Evolutionary conservation across 2,888 invertebrate genomes (phyloP), one percentile per base, ranked within the genome.

Genomic region (Neria commutata): DNA sequence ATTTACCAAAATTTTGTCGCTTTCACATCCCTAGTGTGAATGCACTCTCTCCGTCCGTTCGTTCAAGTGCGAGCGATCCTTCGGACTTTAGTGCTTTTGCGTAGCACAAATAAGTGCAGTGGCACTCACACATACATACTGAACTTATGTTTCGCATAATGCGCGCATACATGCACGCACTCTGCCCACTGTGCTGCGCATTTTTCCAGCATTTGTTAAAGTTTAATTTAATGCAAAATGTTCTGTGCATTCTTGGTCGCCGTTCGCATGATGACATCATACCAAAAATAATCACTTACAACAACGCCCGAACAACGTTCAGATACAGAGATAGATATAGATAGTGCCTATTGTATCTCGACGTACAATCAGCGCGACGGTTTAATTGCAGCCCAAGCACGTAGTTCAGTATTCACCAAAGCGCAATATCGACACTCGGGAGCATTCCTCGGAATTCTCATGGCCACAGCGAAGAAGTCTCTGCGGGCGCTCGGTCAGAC

Each of bases 261-360:
- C n/a, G n/a, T n/a, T n/a, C n/a, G n/a, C n/a, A n/a, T n/a, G n/a
- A 55, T 60, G 59, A 60, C 59, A 55, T 60, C 59, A 60, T 60
- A n/a, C n/a, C n/a, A n/a, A n/a, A n/a, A n/a, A n/a, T n/a, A n/a
- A n/a, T n/a, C n/a, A n/a, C n/a, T n/a, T n/a, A n/a, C n/a, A n/a
- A n/a, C n/a, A n/a, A n/a, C n/a, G n/a, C n/a, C n/a, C n/a, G n/a
- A n/a, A n/a, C n/a, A n/a, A n/a, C n/a, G n/a, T n/a, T n/a, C n/a
- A n/a, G n/a, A n/a, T n/a, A n/a, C n/a, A n/a, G n/a, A n/a, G n/a
- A n/a, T n/a, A n/a, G n/a, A n/a, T n/a, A n/a, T n/a, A n/a, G n/a
- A n/a, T n/a, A n/a, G 33, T 42, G 37, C 21, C 11, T 25, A 14
- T 48, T 5, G 42, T 42, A 42, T 42, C 42, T 42, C 42, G 42